Conservation (phyloP, 1,140 invertebrate genomes). For the Pogonognathellus flavescens region DNA sequence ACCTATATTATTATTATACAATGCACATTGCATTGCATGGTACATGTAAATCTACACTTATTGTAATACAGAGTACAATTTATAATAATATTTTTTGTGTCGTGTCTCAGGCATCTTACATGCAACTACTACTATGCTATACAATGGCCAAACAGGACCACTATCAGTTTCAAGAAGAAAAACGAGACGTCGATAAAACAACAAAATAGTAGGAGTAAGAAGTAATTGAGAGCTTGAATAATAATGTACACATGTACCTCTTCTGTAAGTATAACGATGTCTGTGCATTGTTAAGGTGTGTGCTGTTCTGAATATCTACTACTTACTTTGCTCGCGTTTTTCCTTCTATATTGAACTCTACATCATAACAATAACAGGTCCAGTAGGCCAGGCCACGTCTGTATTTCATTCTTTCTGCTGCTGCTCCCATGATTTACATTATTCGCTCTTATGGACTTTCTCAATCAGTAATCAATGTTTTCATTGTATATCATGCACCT, state of each 20-base stretch:
- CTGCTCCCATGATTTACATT: not conserved
- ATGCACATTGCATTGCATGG: not conserved
- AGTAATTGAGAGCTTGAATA: constrained; percentile 10
- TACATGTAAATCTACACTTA: not conserved
- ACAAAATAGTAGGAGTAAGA: constrained; percentile 32
- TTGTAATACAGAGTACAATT: not conserved
- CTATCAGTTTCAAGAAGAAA: constrained; percentile 25
- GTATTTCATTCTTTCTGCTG: not conserved
- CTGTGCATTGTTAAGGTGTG: too few species aligned
- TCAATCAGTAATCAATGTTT: constrained; percentile 33
- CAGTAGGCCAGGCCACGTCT: not conserved
- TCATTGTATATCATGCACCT: constrained; percentile 18
- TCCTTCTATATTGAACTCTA: too few species aligned
- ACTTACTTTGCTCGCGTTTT: too few species aligned
- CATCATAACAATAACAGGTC: too few species aligned
- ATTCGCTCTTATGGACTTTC: constrained; percentile 21
- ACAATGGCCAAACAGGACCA: constrained; percentile 27
- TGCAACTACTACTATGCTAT: not conserved
- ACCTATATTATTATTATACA: not conserved
- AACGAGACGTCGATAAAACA: constrained; percentile 23
- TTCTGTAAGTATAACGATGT: too few species aligned
- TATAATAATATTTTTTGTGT: too few species aligned
- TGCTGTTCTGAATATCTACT: too few species aligned
- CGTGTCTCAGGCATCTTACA: too few species aligned
- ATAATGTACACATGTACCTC: too few species aligned